phyloP scores from a whole-genome alignment of 2,888 invertebrate genomes.

The Plagodis pulveraria region DNA sequence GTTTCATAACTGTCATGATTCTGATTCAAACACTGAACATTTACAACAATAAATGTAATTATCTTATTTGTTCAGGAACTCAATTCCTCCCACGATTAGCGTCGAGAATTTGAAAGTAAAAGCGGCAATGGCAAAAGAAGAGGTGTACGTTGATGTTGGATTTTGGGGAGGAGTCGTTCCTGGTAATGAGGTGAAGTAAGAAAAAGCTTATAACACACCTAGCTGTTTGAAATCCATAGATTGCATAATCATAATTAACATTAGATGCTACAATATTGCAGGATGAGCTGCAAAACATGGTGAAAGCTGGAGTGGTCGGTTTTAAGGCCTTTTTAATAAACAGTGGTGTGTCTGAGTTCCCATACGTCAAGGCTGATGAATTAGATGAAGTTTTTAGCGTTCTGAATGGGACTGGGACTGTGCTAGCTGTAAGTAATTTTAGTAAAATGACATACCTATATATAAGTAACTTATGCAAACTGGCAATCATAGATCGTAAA shows the following conservation, averaged over 20 bases:
- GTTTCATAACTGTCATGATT: slow-evolving; percentile 34
- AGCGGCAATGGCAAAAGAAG: slow-evolving; percentile 82
- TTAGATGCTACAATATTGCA: slow-evolving; percentile 16
- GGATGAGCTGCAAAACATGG: slow-evolving; percentile 26
- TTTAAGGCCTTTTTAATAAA: slow-evolving; percentile 89
- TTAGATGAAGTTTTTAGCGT: slow-evolving; percentile 81
- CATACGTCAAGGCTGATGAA: slow-evolving; percentile 82
- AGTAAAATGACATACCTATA: no score
- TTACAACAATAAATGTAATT: no score
- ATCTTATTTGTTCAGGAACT: slow-evolving; percentile 78
- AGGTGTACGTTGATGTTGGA: slow-evolving; percentile 88
- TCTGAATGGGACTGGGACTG: slow-evolving; percentile 83
- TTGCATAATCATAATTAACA: neutral
- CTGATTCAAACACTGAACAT: no score
- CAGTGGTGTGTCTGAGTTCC: slow-evolving; percentile 88
- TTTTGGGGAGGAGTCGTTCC: slow-evolving; percentile 91
- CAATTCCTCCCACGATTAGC: slow-evolving; percentile 89
- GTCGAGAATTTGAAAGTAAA: slow-evolving; percentile 86
- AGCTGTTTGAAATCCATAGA: no score
- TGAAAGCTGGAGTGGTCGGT: slow-evolving; percentile 81
- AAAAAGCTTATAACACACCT: no score
- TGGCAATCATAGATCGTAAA: no score
- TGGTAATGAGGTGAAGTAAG: slow-evolving; percentile 80
- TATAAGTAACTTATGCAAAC: no score
- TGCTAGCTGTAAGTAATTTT: slow-evolving; percentile 85